Percentiles rank a stretch among this genome's conserved stretches.
These are phyloP conservation scores for Sorex fumeus DNA, from an alignment of 2,113 vertebrate genomes.

Conservation along the genomic window DNA sequence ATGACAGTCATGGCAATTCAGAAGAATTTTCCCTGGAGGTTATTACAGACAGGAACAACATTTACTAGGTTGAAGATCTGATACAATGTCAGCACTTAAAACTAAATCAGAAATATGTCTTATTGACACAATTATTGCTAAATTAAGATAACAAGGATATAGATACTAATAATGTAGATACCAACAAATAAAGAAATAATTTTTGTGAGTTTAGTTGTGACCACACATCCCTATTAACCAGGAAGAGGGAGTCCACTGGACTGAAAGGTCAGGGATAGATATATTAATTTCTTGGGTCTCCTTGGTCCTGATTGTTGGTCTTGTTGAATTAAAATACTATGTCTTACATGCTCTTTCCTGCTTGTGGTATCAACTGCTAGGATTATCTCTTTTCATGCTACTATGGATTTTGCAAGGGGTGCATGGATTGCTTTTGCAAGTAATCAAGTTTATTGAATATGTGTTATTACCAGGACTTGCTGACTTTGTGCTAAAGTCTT, in stretches of 20 bases:
- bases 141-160: slow-evolving; percentile 10
- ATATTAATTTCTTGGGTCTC: slow-evolving; percentile 42
- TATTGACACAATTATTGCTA: not conserved
- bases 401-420: slow-evolving; percentile 47
- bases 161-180: not conserved
- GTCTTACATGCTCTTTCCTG: not conserved
- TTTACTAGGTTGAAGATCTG: not conserved
- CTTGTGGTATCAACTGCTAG: not conserved
- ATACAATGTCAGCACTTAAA: not conserved
- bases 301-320: slow-evolving; percentile 39
- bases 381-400: slow-evolving; percentile 5
- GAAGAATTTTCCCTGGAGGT: not conserved
- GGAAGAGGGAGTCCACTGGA: not conserved
- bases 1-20: not conserved
- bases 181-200: not conserved
- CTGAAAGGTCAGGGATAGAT: not conserved
- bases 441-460: slow-evolving; percentile 63
- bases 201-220: not conserved
- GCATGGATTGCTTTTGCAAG: slow-evolving; percentile 27
- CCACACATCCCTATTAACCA: not conserved
- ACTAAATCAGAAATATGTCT: not conserved
- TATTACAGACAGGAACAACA: not conserved
- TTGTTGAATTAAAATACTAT: slow-evolving; percentile 46
- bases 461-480: slow-evolving; percentile 64
- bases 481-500: slow-evolving; percentile 67